These are phyloP conservation scores for Trachymyrmex septentrionalis DNA, from an alignment of 1,140 invertebrate species.

Conservation along the genomic window DNA sequence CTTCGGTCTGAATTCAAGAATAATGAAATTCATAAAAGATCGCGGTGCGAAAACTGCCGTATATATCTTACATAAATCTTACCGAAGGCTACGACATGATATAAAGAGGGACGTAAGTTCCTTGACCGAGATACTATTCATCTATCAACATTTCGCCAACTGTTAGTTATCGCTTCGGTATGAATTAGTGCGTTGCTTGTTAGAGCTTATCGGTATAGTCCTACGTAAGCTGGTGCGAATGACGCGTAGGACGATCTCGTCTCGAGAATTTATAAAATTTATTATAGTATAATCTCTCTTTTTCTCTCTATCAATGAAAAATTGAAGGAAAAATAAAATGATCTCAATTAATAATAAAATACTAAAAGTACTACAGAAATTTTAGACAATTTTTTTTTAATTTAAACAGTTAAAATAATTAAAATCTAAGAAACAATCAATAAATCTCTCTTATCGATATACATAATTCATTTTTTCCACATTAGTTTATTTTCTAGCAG, in stretches of 20 bases:
- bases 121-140: conserved; percentile 46
- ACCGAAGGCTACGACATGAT: conserved; percentile 15
- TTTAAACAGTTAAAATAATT: background rate
- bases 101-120: conserved; percentile 33
- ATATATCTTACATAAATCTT: conserved; percentile 7
- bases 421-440: background rate
- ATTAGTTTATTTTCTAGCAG: background rate
- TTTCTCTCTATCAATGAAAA: background rate
- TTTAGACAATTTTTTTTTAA: background rate
- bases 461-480: background rate
- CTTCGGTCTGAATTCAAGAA: background rate
- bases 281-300: background rate
- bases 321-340: background rate
- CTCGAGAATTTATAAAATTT: conserved; percentile 29
- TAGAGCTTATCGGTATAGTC: conserved; percentile 30
- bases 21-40: conserved; percentile 32
- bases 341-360: background rate
- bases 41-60: background rate
- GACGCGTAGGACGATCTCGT: background rate
- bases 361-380: background rate
- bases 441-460: background rate
- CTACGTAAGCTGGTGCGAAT: conserved; percentile 17
- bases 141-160: conserved; percentile 23
- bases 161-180: conserved; percentile 29
- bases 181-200: conserved; percentile 46